phyloP scores from a whole-genome alignment of 1,140 invertebrate species.

The Caenorhabditis inopinata region DNA sequence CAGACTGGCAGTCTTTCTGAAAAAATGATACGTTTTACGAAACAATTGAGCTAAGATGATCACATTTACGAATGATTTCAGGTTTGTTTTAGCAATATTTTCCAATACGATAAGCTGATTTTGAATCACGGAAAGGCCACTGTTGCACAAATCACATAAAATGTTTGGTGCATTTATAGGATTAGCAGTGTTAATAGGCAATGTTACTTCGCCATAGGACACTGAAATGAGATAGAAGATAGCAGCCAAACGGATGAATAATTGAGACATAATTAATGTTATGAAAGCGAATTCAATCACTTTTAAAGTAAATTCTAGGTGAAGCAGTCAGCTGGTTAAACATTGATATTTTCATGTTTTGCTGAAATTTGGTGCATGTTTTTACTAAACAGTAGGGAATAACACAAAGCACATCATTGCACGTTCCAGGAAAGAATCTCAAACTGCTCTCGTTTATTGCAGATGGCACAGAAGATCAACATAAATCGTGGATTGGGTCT shows the following conservation, averaged over 20 bases:
- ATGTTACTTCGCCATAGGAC: too few species aligned
- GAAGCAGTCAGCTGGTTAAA: neutral
- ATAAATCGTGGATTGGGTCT: slow-evolving; percentile 47
- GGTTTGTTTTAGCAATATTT: neutral
- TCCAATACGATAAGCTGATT: neutral
- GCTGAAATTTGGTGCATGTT: neutral
- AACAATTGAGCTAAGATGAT: too few species aligned
- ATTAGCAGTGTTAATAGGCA: neutral
- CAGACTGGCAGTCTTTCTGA: neutral
- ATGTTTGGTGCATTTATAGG: neutral
- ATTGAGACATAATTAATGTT: too few species aligned
- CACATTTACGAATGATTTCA: neutral
- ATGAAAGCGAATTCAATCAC: too few species aligned
- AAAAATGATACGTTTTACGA: neutral
- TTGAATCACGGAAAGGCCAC: neutral
- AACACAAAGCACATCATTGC: too few species aligned
- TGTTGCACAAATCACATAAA: neutral
- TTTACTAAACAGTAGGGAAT: too few species aligned
- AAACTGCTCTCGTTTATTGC: neutral
- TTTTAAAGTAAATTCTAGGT: neutral
- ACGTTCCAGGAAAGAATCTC: too few species aligned
- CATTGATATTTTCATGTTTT: neutral
- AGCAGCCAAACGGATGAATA: too few species aligned
- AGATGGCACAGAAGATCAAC: slow-evolving; percentile 50
- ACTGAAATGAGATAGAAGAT: too few species aligned